Evolutionary conservation across 1,140 invertebrate genomes (phyloP).

Genomic region (Onthophagus taurus): DNA sequence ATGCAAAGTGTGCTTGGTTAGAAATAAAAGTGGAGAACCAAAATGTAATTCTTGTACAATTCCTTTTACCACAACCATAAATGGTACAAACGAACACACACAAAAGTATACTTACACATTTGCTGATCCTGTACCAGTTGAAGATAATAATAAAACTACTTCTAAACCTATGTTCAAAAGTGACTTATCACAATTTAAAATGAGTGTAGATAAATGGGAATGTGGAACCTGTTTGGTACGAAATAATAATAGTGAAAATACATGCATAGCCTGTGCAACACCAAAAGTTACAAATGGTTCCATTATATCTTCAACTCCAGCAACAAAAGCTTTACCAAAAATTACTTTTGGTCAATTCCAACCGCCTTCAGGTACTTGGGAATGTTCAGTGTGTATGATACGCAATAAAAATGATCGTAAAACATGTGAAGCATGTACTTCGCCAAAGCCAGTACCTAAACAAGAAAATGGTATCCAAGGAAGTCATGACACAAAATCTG

Average conservation of each 20-base stretch:
- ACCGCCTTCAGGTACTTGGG: slow-evolving; percentile 43
- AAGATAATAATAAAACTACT: no score
- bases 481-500: no score
- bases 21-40: no score
- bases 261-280: slow-evolving; percentile 49
- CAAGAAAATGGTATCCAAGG: no score
- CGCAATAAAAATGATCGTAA: slow-evolving; percentile 46
- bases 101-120: slow-evolving; percentile 49
- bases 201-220: slow-evolving; percentile 47
- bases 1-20: no score
- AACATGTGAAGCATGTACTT: slow-evolving; percentile 56
- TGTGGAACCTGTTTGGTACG: slow-evolving; percentile 49
- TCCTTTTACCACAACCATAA: no score
- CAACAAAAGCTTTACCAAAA: slow-evolving; percentile 14
- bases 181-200: no score
- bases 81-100: slow-evolving; percentile 37
- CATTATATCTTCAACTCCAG: no score
- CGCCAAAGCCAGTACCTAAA: slow-evolving; percentile 42
- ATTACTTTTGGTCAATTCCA: slow-evolving; percentile 27
- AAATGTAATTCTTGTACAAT: no score
- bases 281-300: slow-evolving; percentile 36
- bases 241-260: slow-evolving; percentile 43
- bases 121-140: slow-evolving; percentile 39
- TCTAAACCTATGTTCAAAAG: no score
- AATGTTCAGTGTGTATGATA: slow-evolving; percentile 56